These are phyloP conservation scores for Indicator indicator DNA, from an alignment of 2,113 vertebrate genomes.

Conservation along the genomic window DNA sequence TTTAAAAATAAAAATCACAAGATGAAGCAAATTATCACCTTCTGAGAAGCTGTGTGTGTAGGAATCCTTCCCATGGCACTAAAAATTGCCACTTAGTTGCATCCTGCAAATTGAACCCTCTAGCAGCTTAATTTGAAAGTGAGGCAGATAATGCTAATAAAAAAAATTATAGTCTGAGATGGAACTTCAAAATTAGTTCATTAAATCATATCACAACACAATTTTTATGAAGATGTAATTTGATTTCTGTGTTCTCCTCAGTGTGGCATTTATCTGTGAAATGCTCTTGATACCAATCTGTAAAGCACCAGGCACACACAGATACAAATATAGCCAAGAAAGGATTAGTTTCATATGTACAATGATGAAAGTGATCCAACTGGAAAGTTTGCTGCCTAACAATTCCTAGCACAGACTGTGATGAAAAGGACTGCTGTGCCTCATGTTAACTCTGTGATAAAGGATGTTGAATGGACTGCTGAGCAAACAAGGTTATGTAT, in stretches of 20 bases:
- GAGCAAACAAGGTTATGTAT: neutral
- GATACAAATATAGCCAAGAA: neutral
- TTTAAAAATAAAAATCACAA: neutral
- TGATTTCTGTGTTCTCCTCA: neutral
- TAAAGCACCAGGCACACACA: neutral
- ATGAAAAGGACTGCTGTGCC: neutral
- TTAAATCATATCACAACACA: neutral
- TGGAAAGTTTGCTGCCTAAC: conserved; percentile 31
- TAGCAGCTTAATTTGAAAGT: conserved; percentile 44
- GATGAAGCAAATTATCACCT: conserved; percentile 12
- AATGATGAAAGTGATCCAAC: neutral
- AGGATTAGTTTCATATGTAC: neutral
- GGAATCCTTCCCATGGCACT: neutral
- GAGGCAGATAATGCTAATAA: conserved; percentile 17
- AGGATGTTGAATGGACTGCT: conserved; percentile 2
- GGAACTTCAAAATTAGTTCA: conserved; percentile 35
- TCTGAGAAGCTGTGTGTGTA: neutral
- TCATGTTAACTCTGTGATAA: neutral
- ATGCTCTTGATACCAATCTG: neutral
- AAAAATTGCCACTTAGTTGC: neutral
- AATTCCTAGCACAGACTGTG: neutral
- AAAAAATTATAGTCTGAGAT: neutral
- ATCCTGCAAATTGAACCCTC: conserved; percentile 5
- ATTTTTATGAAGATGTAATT: neutral
- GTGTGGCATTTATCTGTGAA: neutral